These are phyloP conservation scores for Marmota monax DNA, from an alignment of 2,113 vertebrate genomes.

Conservation along the genomic window DNA sequence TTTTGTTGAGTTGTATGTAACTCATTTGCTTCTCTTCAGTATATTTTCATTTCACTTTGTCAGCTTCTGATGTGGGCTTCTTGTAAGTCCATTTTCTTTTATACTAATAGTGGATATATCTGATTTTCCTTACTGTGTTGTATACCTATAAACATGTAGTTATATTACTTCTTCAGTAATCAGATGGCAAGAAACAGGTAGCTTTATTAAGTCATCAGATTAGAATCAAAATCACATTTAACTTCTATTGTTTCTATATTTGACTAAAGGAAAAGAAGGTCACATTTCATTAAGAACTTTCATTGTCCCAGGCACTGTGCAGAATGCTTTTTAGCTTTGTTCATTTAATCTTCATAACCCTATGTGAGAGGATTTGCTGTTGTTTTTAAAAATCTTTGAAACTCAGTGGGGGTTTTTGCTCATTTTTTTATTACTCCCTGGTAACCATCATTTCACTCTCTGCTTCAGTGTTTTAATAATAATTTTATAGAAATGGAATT, in stretches of 20 bases:
- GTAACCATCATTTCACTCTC: not conserved
- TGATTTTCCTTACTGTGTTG: constrained; percentile 20
- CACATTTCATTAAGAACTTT: constrained; percentile 45
- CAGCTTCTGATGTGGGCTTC: constrained; percentile 10
- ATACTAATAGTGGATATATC: not conserved
- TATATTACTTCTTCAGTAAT: constrained; percentile 10
- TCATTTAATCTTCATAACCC: constrained; percentile 34
- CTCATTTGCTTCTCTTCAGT: not conserved
- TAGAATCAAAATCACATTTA: constrained; percentile 45
- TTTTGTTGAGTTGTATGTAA: not conserved
- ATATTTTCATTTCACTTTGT: constrained; percentile 10
- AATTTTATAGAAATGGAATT: constrained; percentile 36
- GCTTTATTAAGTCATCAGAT: constrained; percentile 31
- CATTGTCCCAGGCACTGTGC: not conserved
- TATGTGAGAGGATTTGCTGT: not conserved
- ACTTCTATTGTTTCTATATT: constrained; percentile 16
- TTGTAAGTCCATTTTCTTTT: constrained; percentile 37
- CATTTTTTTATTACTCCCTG: not conserved
- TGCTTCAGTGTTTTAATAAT: not conserved
- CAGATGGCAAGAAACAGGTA: not conserved
- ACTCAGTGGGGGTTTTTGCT: not conserved
- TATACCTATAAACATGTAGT: not conserved
- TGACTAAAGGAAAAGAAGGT: constrained; percentile 33
- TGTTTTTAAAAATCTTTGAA: constrained; percentile 50
- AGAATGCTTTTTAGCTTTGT: constrained; percentile 37